Percentiles rank a stretch among this genome's conserved stretches.
Conservation (phyloP, 2,888 invertebrate species). For the Tolmerus cingulatus region DNA sequence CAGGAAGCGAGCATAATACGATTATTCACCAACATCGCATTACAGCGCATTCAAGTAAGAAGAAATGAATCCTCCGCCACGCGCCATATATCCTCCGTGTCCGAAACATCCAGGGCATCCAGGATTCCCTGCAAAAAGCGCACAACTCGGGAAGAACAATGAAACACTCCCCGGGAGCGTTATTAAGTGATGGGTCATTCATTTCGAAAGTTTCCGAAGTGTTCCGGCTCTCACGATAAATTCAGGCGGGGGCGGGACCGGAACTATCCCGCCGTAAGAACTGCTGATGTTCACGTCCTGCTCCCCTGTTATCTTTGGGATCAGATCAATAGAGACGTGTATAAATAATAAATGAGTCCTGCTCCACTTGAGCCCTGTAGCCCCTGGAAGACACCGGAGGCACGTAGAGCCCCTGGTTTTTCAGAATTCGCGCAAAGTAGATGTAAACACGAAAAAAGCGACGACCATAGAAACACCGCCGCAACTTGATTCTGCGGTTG, state of each 20-base stretch:
- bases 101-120: not conserved
- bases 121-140: not conserved
- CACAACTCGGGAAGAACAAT: conserved; percentile 26
- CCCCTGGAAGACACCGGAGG: not conserved
- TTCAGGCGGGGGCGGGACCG: not conserved
- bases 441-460: not conserved
- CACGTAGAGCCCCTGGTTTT: not conserved
- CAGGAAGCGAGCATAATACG: not conserved
- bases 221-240: conserved; percentile 24
- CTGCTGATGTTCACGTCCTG: not conserved
- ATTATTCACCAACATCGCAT: not conserved
- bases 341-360: conserved; percentile 18
- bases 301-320: not conserved
- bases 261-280: not conserved
- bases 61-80: not conserved
- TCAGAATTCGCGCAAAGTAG: not conserved
- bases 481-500: not conserved
- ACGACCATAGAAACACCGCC: not conserved
- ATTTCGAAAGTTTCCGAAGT: conserved; percentile 43
- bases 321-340: conserved; percentile 24
- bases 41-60: not conserved
- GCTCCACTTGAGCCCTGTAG: not conserved
- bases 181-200: conserved; percentile 47
- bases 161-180: conserved; percentile 34
- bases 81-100: not conserved